Evolutionary conservation across 2,888 invertebrate species (phyloP).

Genomic region (Hyposoter dolosus): DNA sequence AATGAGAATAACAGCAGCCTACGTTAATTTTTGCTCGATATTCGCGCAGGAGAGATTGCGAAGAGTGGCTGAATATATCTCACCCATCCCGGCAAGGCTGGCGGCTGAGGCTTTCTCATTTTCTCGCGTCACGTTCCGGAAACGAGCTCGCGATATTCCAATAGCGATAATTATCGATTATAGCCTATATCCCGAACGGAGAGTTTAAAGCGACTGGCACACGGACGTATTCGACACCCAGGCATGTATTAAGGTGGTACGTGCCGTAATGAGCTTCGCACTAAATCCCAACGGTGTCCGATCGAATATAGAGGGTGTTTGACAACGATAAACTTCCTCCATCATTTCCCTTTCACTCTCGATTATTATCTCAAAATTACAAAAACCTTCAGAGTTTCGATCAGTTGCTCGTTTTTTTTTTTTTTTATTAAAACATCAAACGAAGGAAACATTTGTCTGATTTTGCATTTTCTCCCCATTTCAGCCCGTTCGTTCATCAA

Average conservation of each 20-base stretch:
- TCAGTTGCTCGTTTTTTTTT: neutral
- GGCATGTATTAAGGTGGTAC: constrained; percentile 57
- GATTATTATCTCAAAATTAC: neutral
- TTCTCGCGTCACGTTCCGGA: constrained; percentile 69
- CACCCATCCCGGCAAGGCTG: neutral
- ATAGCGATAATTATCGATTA: constrained; percentile 70
- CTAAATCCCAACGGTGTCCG: constrained; percentile 49
- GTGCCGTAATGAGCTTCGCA: constrained; percentile 65
- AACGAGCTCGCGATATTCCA: constrained; percentile 70
- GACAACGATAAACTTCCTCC: neutral
- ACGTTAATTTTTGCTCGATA: constrained; percentile 12
- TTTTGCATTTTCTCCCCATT: no score
- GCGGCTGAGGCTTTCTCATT: constrained; percentile 61
- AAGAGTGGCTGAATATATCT: neutral
- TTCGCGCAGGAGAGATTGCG: neutral
- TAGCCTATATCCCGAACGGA: constrained; percentile 39
- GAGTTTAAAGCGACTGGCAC: constrained; percentile 49
- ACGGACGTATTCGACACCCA: constrained; percentile 52
- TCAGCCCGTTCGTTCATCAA: no score
- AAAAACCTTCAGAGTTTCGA: neutral
- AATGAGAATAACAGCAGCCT: neutral
- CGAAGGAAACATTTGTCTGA: no score
- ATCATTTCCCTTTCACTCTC: neutral
- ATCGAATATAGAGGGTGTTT: constrained; percentile 31
- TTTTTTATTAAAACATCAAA: neutral